Percentiles rank a stretch among this genome's conserved stretches.
phyloP scores from a whole-genome alignment of 1,140 invertebrate genomes.

The Aphelinus certus region DNA sequence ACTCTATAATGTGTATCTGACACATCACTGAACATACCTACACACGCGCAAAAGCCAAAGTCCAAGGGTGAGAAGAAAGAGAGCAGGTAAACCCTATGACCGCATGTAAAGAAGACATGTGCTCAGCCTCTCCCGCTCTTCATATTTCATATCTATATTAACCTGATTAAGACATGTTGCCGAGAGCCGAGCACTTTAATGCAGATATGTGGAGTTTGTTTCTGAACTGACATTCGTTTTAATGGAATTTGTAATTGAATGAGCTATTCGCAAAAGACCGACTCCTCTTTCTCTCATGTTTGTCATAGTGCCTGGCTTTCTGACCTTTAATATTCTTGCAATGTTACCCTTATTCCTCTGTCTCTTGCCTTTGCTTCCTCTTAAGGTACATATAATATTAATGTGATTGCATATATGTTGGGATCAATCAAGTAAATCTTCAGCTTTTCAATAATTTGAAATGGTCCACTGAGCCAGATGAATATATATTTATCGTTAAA shows the following conservation, averaged over 20 bases:
- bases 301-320: not conserved
- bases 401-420: too few species aligned
- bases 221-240: slow-evolving; percentile 66
- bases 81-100: slow-evolving; percentile 30
- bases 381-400: too few species aligned
- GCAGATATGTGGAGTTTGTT: slow-evolving; percentile 67
- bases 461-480: too few species aligned
- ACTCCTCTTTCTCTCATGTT: slow-evolving; percentile 26
- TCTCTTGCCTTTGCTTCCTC: too few species aligned
- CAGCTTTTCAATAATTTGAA: too few species aligned
- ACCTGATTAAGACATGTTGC: slow-evolving; percentile 67
- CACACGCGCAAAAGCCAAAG: not conserved
- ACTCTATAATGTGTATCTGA: not conserved
- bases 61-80: slow-evolving; percentile 25
- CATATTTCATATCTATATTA: slow-evolving; percentile 70
- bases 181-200: slow-evolving; percentile 55
- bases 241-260: slow-evolving; percentile 67
- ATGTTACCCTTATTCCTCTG: slow-evolving; percentile 4
- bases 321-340: slow-evolving; percentile 15
- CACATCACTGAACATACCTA: not conserved
- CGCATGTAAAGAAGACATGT: slow-evolving; percentile 1
- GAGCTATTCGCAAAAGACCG: slow-evolving; percentile 56
- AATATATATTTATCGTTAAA: too few species aligned
- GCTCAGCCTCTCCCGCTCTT: slow-evolving; percentile 47
- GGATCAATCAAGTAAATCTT: too few species aligned